Conservation (phyloP, 2,888 invertebrate genomes). For the Sceliomorpha sp. region DNA sequence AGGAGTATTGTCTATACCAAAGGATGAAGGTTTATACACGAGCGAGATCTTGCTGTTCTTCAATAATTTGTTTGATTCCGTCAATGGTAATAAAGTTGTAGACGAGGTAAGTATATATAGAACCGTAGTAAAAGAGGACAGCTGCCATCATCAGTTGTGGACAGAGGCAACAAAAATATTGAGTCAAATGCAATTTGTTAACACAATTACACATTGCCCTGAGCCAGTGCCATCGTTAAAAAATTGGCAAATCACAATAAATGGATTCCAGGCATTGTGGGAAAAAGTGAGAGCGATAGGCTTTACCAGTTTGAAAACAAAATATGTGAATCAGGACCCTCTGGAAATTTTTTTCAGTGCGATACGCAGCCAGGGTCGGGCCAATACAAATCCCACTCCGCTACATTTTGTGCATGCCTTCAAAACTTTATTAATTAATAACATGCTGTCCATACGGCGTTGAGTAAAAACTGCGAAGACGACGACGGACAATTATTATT, state of each 20-base stretch:
- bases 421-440: conserved; percentile 17
- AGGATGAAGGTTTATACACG: too few relatives aligned
- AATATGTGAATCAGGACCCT: conserved; percentile 15
- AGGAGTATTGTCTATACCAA: too few relatives aligned
- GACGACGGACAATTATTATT: too few relatives aligned
- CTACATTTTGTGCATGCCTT: conserved; percentile 12
- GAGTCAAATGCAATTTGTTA: conserved; percentile 10
- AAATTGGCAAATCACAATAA: conserved; percentile 7
- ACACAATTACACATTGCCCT: not conserved
- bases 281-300: conserved; percentile 5
- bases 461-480: too few relatives aligned
- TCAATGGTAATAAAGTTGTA: too few relatives aligned
- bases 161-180: too few relatives aligned
- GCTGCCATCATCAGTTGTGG: too few relatives aligned
- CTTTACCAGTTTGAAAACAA: conserved; percentile 15
- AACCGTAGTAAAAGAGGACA: too few relatives aligned
- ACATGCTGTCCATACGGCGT: not conserved
- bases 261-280: conserved; percentile 15
- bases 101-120: too few relatives aligned
- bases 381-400: conserved; percentile 8
- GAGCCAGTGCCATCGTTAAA: not conserved
- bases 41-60: too few relatives aligned
- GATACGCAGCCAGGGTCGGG: conserved; percentile 6
- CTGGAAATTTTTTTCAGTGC: conserved; percentile 16
- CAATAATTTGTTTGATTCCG: too few relatives aligned